Percentiles rank a stretch among this genome's conserved stretches.
Conservation (phyloP, 2,797 vertebrate genomes). For the Pseudochirops cupreus region DNA sequence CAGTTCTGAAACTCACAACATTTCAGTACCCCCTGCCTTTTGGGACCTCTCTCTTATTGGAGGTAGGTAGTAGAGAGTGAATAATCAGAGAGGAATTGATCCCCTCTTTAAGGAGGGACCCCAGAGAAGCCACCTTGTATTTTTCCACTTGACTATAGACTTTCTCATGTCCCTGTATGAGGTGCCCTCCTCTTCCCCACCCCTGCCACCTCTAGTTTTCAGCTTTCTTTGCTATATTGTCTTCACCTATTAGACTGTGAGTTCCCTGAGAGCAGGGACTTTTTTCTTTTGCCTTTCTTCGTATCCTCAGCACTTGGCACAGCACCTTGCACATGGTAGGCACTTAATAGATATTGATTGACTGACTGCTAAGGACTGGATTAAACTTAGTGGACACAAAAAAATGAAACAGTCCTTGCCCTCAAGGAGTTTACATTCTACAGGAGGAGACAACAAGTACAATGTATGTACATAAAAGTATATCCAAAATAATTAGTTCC, state of each 20-base stretch:
- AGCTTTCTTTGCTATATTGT: too few relatives aligned
- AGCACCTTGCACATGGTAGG: background rate
- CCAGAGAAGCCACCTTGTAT: background rate
- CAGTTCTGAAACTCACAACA: background rate
- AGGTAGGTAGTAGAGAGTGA: background rate
- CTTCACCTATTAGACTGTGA: too few relatives aligned
- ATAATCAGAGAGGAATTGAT: background rate
- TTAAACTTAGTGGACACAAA: background rate
- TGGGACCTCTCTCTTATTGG: background rate
- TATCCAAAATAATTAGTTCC: background rate
- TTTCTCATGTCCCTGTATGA: too few relatives aligned
- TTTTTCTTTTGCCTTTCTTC: too few relatives aligned
- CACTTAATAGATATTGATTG: background rate
- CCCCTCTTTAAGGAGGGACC: background rate
- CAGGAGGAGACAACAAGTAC: background rate
- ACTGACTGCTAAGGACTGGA: background rate
- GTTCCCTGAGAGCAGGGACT: too few relatives aligned
- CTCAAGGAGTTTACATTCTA: background rate
- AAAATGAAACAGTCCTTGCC: background rate
- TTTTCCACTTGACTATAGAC: background rate
- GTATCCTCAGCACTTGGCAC: background rate
- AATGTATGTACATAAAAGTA: background rate
- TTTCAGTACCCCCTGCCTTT: background rate
- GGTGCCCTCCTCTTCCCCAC: too few relatives aligned
- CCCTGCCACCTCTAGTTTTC: too few relatives aligned